Evolutionary conservation across 2,888 invertebrate genomes (phyloP).

Genomic region (Trimorus sp.): DNA sequence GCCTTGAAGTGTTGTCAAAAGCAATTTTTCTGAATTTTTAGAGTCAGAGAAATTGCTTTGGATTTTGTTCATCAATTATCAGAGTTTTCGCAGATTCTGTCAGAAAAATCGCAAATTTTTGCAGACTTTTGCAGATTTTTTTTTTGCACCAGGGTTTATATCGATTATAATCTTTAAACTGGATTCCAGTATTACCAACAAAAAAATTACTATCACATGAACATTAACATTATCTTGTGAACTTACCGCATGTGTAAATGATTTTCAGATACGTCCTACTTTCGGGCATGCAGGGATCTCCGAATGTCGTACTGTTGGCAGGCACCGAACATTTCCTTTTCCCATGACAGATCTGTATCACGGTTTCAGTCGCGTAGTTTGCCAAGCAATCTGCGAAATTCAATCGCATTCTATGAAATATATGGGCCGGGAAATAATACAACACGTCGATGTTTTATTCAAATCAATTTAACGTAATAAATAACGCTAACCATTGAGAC

Average conservation of each 20-base stretch:
- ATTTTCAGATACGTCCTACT: slow-evolving; percentile 93
- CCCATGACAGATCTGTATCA: slow-evolving; percentile 93
- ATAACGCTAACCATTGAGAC: slow-evolving; percentile 7
- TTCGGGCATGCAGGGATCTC: slow-evolving; percentile 90
- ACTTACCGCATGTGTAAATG: slow-evolving; percentile 93
- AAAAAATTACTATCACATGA: no score
- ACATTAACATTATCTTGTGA: slow-evolving; percentile 6
- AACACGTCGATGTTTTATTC: slow-evolving; percentile 33
- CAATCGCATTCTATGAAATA: slow-evolving; percentile 64
- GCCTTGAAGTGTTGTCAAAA: no score
- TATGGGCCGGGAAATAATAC: slow-evolving; percentile 43
- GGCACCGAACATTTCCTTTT: slow-evolving; percentile 90
- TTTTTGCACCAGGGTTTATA: no score
- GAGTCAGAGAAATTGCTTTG: no score
- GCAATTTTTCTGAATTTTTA: no score
- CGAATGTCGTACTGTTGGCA: slow-evolving; percentile 91
- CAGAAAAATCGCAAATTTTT: no score
- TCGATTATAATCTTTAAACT: no score
- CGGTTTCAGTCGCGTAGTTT: slow-evolving; percentile 94
- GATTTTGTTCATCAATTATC: no score
- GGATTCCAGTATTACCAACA: no score
- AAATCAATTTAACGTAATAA: slow-evolving; percentile 49
- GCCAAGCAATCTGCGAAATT: slow-evolving; percentile 90
- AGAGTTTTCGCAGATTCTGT: no score
- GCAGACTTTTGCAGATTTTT: no score